These are phyloP conservation scores for Leucania comma DNA, from an alignment of 2,888 invertebrate species.

Conservation along the genomic window DNA sequence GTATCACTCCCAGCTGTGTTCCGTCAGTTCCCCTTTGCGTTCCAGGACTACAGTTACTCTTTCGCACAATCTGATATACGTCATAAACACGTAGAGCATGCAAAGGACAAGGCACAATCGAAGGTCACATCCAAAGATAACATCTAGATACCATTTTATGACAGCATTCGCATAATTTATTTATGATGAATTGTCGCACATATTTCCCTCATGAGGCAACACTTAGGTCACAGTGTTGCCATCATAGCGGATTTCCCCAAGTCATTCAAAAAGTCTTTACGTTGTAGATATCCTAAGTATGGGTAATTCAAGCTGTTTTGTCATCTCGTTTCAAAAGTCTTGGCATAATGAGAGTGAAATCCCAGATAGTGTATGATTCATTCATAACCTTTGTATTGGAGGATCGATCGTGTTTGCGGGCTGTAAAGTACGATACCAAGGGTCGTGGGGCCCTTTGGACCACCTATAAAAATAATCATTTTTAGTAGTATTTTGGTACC, in stretches of 20 bases:
- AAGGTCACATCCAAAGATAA: constrained; percentile 26
- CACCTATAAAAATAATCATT: too few relatives aligned
- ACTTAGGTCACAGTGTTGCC: constrained; percentile 33
- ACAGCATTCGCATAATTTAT: constrained; percentile 38
- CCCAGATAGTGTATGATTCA: constrained; percentile 32
- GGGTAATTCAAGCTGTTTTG: constrained; percentile 33
- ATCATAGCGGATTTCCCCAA: constrained; percentile 49
- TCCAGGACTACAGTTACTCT: too few relatives aligned
- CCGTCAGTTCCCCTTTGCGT: too few relatives aligned
- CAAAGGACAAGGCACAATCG: constrained; percentile 3
- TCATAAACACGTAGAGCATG: background rate
- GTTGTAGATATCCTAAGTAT: constrained; percentile 22
- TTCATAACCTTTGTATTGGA: background rate
- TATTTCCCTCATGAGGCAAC: constrained; percentile 36
- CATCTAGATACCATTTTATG: constrained; percentile 38
- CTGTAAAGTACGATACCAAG: too few relatives aligned
- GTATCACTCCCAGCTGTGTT: too few relatives aligned
- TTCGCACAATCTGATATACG: too few relatives aligned
- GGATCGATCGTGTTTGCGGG: too few relatives aligned
- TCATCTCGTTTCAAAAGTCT: constrained; percentile 15
- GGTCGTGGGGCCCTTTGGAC: too few relatives aligned
- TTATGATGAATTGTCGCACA: constrained; percentile 23
- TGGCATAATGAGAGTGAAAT: constrained; percentile 37
- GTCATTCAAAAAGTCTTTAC: constrained; percentile 25
- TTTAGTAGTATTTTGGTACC: too few relatives aligned